Percentiles rank a stretch among this genome's conserved stretches.
phyloP scores from a whole-genome alignment of 2,888 invertebrate species.

The Limnephilus marmoratus region DNA sequence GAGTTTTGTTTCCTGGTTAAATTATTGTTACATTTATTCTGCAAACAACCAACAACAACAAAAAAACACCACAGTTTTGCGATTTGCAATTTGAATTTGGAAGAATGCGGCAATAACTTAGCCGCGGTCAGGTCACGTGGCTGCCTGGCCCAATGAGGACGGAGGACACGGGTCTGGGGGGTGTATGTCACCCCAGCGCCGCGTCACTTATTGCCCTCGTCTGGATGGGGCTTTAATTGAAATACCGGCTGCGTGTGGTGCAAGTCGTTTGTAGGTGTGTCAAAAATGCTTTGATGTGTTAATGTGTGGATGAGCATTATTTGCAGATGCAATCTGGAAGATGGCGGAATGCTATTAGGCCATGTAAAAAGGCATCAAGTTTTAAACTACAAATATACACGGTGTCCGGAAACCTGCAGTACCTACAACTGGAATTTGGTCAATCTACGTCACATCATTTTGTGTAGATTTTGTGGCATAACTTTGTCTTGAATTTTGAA shows the following conservation, averaged over 20 bases:
- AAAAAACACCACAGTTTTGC: not conserved
- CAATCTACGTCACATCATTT: too few species aligned
- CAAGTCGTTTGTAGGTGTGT: not conserved
- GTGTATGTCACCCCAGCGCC: not conserved
- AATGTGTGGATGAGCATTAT: not conserved
- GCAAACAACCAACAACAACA: not conserved
- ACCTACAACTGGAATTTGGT: too few species aligned
- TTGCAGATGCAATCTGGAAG: not conserved
- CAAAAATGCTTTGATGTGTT: constrained; percentile 18
- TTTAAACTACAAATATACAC: not conserved
- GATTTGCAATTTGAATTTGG: not conserved
- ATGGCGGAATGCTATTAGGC: not conserved
- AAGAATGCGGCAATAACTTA: not conserved
- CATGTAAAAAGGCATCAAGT: not conserved
- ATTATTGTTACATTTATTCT: too few species aligned
- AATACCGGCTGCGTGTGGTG: not conserved
- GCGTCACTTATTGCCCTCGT: not conserved
- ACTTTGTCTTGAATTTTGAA: too few species aligned
- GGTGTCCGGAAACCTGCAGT: too few species aligned
- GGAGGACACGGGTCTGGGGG: not conserved
- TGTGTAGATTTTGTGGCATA: too few species aligned
- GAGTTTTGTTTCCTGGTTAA: not conserved
- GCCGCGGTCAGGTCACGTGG: not conserved
- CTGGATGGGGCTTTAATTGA: not conserved
- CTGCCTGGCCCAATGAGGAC: not conserved